Conservation (phyloP, 2,797 vertebrate genomes). For the Coranthus polyacanthus region DNA sequence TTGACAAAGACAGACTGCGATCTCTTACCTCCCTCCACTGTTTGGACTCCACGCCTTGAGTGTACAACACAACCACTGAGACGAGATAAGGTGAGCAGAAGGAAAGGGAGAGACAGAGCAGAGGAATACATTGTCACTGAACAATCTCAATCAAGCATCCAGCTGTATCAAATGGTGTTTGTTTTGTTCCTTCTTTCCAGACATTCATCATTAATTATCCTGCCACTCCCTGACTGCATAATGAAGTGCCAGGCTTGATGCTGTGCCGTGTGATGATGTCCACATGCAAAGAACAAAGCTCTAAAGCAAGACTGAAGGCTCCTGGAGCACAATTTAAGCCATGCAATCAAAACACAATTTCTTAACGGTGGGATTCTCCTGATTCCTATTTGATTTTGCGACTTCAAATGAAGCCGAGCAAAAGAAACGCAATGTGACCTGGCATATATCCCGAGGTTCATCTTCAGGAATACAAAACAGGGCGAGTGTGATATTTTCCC, state of each 20-base stretch:
- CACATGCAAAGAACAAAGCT: constrained; percentile 41
- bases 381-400: constrained; percentile 50
- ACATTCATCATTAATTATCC: constrained; percentile 69
- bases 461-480: constrained; percentile 57
- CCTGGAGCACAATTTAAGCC: constrained; percentile 34
- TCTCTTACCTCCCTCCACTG: constrained; percentile 96
- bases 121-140: constrained; percentile 35
- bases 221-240: constrained; percentile 53
- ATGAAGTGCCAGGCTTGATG: constrained; percentile 46
- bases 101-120: constrained; percentile 23
- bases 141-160: constrained; percentile 46
- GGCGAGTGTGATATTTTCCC: constrained; percentile 47
- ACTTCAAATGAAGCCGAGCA: constrained; percentile 43
- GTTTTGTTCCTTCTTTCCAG: constrained; percentile 51
- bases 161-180: constrained; percentile 49
- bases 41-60: constrained; percentile 91
- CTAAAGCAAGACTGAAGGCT: constrained; percentile 31
- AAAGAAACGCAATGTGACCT: constrained; percentile 32
- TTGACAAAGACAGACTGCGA: constrained; percentile 52
- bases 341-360: constrained; percentile 56
- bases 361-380: constrained; percentile 38
- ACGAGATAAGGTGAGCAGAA: constrained; percentile 19
- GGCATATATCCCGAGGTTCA: constrained; percentile 44
- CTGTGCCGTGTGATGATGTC: constrained; percentile 39
- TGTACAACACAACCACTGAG: constrained; percentile 95